Conservation (phyloP, 2,113 vertebrate genomes). For the Eublepharis macularius region DNA sequence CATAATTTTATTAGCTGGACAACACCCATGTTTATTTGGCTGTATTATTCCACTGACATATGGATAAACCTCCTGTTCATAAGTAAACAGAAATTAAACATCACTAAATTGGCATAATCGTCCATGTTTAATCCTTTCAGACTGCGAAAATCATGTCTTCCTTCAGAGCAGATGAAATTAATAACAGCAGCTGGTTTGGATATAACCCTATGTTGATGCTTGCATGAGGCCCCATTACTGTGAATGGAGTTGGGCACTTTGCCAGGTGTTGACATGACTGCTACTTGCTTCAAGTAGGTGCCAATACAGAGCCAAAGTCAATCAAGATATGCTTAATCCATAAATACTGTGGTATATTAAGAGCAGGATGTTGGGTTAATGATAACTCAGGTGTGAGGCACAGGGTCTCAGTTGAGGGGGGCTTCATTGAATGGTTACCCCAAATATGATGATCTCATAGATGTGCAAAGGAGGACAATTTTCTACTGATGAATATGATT, state of each 20-base stretch:
- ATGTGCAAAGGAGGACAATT: constrained; percentile 11
- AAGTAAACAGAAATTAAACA: constrained; percentile 62
- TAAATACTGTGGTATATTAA: constrained; percentile 17
- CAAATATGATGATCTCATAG: constrained; percentile 26
- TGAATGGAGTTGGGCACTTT: constrained; percentile 53
- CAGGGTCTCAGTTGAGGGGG: neutral
- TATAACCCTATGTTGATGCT: constrained; percentile 45
- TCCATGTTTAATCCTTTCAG: constrained; percentile 44
- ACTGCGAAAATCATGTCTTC: constrained; percentile 46
- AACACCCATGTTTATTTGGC: neutral
- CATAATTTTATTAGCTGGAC: neutral
- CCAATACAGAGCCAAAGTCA: constrained; percentile 31
- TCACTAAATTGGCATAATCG: constrained; percentile 60
- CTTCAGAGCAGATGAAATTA: constrained; percentile 60
- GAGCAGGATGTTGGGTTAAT: neutral
- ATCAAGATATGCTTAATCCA: constrained; percentile 50
- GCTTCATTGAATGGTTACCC: neutral
- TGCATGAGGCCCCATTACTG: constrained; percentile 49
- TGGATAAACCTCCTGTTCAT: constrained; percentile 41
- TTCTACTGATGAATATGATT: constrained; percentile 42
- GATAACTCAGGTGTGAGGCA: rapidly evolving
- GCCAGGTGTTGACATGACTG: constrained; percentile 44
- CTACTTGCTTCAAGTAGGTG: constrained; percentile 53
- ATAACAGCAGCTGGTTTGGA: constrained; percentile 61
- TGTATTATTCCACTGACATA: constrained; percentile 26